phyloP scores from a whole-genome alignment of 2,888 invertebrate species.

The Colostygia pectinataria region DNA sequence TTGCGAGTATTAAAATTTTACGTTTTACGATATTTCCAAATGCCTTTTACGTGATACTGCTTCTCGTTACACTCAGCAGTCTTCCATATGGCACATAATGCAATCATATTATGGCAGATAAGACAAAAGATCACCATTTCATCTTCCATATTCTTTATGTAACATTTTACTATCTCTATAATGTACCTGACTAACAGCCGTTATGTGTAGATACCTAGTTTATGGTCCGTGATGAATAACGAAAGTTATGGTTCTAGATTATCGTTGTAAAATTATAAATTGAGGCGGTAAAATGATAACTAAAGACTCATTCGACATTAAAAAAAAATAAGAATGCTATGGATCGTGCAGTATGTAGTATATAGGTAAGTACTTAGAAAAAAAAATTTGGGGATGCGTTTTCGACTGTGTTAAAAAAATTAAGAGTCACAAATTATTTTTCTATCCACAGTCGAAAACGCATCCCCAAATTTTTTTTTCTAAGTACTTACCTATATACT shows the following conservation, averaged over 20 bases:
- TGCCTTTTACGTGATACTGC: conserved; percentile 8
- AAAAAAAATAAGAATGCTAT: too few species aligned
- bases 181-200: conserved; percentile 6
- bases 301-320: not conserved
- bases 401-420: too few species aligned
- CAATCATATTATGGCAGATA: too few species aligned
- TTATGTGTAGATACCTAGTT: conserved; percentile 11
- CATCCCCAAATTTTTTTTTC: too few species aligned
- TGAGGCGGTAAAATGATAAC: conserved; percentile 6
- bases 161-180: not conserved
- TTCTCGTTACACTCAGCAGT: not conserved
- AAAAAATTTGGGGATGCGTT: too few species aligned
- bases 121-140: not conserved
- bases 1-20: conserved; percentile 25
- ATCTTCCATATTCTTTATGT: not conserved
- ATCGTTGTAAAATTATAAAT: conserved; percentile 22
- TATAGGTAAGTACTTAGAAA: too few species aligned
- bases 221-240: conserved; percentile 21
- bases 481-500: too few species aligned
- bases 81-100: conserved; percentile 7
- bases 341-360: too few species aligned
- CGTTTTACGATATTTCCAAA: conserved; percentile 32
- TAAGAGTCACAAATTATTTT: too few species aligned
- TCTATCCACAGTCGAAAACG: too few species aligned
- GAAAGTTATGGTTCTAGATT: conserved; percentile 26